These are phyloP conservation scores for Macrobrachium rosenbergii DNA, from an alignment of 1,140 invertebrate species.

Conservation along the genomic window DNA sequence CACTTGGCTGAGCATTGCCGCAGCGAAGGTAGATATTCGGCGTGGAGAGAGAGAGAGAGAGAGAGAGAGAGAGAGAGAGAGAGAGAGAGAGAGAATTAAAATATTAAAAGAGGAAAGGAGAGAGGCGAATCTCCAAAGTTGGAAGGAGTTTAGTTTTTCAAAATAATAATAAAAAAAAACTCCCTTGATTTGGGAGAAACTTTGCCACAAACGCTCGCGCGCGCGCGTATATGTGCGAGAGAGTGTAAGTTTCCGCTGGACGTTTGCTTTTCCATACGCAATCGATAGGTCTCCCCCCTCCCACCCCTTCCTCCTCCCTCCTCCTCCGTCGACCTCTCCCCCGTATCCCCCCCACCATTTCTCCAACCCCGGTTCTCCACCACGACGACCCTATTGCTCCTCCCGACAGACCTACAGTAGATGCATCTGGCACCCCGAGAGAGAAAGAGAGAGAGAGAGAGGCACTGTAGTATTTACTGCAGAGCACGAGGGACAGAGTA, in stretches of 20 bases:
- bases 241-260: background rate
- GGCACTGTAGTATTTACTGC: slow-evolving; percentile 50
- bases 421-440: slow-evolving; percentile 32
- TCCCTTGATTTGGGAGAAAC: background rate
- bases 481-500: slow-evolving; percentile 44
- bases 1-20: background rate
- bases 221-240: background rate
- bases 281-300: slow-evolving; percentile 52
- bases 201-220: background rate
- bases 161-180: background rate
- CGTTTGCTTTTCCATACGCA: slow-evolving; percentile 37
- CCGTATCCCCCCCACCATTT: no score
- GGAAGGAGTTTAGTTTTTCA: background rate
- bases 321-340: background rate
- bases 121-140: background rate
- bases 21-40: background rate
- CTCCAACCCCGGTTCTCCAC: no score
- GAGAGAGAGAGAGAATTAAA: no score
- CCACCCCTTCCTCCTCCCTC: no score
- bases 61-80: background rate
- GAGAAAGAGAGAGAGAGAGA: no score
- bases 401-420: no score
- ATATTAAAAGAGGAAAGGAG: no score
- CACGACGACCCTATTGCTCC: no score
- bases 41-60: background rate